These are phyloP conservation scores for Micrasema minimum DNA, from an alignment of 1,140 invertebrate species.

Conservation along the genomic window DNA sequence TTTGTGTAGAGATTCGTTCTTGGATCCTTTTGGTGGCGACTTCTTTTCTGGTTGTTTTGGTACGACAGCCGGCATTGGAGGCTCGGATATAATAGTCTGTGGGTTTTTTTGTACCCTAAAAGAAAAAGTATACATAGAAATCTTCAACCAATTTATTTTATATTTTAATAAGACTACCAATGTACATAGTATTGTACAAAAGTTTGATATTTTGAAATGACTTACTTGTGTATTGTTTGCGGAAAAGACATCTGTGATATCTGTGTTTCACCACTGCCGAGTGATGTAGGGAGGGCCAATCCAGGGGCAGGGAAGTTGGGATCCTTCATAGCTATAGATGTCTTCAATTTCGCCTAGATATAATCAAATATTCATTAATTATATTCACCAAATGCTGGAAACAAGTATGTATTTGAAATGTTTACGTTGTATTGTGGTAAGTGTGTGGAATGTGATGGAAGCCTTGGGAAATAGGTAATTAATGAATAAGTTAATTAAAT, in stretches of 20 bases:
- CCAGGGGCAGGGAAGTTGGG: slow-evolving; percentile 52
- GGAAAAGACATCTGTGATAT: slow-evolving; percentile 35
- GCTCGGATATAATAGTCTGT: not conserved
- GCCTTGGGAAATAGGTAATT: too few relatives aligned
- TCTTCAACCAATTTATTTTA: too few relatives aligned
- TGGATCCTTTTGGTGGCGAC: not conserved
- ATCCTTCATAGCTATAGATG: slow-evolving; percentile 57
- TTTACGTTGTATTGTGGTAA: too few relatives aligned
- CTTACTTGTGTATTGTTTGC: slow-evolving; percentile 52
- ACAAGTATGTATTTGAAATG: too few relatives aligned
- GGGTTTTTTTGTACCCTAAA: slow-evolving; percentile 48
- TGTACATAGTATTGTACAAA: too few relatives aligned
- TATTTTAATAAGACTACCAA: too few relatives aligned
- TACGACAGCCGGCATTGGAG: not conserved
- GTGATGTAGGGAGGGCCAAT: slow-evolving; percentile 46
- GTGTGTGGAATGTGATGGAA: too few relatives aligned
- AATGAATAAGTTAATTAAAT: too few relatives aligned
- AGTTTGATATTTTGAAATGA: too few relatives aligned
- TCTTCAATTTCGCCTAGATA: slow-evolving; percentile 53
- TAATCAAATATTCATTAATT: too few relatives aligned
- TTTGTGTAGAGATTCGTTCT: slow-evolving; percentile 63
- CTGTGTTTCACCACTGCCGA: not conserved
- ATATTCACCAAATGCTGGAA: too few relatives aligned
- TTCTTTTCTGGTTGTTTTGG: slow-evolving; percentile 12
- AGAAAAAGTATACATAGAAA: too few relatives aligned